These are phyloP conservation scores for Leptopilina clavipes DNA, from an alignment of 1,140 invertebrate species.

Conservation along the genomic window DNA sequence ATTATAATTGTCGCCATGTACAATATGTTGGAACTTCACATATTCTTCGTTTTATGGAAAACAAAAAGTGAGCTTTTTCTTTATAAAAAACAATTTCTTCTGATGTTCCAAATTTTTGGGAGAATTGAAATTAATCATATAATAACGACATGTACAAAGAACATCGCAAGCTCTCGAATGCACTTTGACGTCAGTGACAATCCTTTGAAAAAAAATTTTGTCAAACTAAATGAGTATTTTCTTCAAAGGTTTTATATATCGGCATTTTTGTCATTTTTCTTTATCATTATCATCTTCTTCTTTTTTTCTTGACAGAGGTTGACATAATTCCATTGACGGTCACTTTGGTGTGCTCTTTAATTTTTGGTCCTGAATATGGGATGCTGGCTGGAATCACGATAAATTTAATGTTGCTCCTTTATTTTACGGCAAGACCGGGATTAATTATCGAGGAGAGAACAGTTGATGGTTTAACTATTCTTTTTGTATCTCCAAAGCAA, in stretches of 20 bases:
- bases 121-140: too few species aligned
- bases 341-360: conserved; percentile 79
- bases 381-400: conserved; percentile 82
- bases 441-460: conserved; percentile 73
- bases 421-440: conserved; percentile 79
- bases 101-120: too few species aligned
- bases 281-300: too few species aligned
- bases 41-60: conserved; percentile 85
- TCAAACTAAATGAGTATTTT: background rate
- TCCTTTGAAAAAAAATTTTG: too few species aligned
- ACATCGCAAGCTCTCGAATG: too few species aligned
- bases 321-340: conserved; percentile 80
- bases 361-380: conserved; percentile 82
- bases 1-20: conserved; percentile 88
- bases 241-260: background rate
- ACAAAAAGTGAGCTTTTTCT: conserved; percentile 82
- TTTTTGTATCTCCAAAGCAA: conserved; percentile 78
- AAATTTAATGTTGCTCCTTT: conserved; percentile 81
- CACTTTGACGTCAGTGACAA: too few species aligned
- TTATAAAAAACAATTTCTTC: too few species aligned
- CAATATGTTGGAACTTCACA: conserved; percentile 86
- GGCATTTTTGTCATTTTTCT: conserved; percentile 38
- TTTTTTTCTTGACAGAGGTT: conserved; percentile 71
- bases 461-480: conserved; percentile 63
- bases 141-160: too few species aligned